phyloP scores from a whole-genome alignment of 2,888 invertebrate species.

The Fragum fragum region DNA sequence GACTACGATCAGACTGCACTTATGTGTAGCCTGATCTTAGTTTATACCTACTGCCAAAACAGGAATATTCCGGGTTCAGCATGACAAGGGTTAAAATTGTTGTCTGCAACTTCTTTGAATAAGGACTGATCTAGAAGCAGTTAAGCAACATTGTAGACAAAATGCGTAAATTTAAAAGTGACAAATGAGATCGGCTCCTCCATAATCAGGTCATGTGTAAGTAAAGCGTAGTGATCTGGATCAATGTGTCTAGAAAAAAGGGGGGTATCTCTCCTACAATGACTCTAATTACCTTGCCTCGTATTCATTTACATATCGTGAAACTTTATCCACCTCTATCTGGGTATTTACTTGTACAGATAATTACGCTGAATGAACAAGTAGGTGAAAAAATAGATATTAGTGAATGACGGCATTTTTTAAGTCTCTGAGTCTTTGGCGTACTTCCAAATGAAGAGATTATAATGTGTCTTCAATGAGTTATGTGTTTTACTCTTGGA shows the following conservation, averaged over 20 bases:
- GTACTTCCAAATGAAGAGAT: not conserved
- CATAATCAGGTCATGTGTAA: not conserved
- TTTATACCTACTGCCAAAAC: too few relatives aligned
- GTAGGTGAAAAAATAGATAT: conserved; percentile 1
- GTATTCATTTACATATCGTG: conserved; percentile 12
- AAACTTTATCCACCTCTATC: conserved; percentile 12
- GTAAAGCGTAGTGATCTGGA: not conserved
- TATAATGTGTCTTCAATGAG: not conserved
- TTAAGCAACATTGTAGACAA: too few relatives aligned
- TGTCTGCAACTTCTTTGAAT: too few relatives aligned
- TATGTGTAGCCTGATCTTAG: too few relatives aligned
- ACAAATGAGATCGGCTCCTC: too few relatives aligned
- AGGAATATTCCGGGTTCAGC: too few relatives aligned
- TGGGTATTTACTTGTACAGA: not conserved
- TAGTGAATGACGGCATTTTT: not conserved
- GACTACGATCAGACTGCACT: too few relatives aligned
- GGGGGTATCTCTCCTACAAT: conserved; percentile 16
- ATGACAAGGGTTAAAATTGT: too few relatives aligned
- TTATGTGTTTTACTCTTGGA: not conserved
- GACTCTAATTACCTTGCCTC: not conserved
- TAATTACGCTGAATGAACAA: conserved; percentile 23
- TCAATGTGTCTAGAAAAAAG: not conserved
- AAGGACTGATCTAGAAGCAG: too few relatives aligned
- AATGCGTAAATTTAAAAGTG: too few relatives aligned
- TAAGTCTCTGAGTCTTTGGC: not conserved